phyloP scores from a whole-genome alignment of 2,797 vertebrate species.

The Sebastes hopkinsi region DNA sequence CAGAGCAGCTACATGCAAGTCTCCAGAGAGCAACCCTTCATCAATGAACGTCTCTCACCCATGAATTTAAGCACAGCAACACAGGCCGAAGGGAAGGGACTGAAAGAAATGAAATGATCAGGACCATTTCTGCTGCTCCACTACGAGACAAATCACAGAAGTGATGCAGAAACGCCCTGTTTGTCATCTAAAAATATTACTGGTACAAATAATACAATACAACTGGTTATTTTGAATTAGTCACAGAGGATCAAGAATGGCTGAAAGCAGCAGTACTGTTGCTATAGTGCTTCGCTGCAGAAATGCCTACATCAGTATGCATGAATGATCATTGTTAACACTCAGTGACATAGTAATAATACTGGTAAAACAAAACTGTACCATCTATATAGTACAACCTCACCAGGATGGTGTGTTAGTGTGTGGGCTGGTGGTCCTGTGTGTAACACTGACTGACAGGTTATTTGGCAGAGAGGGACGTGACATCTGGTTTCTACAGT shows the following conservation, averaged over 20 bases:
- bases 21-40: constrained; percentile 56
- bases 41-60: constrained; percentile 53
- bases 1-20: constrained; percentile 56
- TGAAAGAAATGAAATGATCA: constrained; percentile 33
- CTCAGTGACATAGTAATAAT: constrained; percentile 19
- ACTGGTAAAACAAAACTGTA: constrained; percentile 12
- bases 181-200: constrained; percentile 31
- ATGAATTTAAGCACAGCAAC: constrained; percentile 39
- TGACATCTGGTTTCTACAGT: constrained; percentile 89
- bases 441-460: constrained; percentile 82
- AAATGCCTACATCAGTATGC: constrained; percentile 25
- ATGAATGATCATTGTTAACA: constrained; percentile 31
- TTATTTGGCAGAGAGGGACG: constrained; percentile 84
- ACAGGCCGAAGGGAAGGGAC: background rate
- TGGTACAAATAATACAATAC: background rate
- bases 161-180: constrained; percentile 16
- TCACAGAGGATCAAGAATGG: constrained; percentile 24
- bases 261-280: constrained; percentile 25
- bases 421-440: constrained; percentile 42
- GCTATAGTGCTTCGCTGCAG: constrained; percentile 25
- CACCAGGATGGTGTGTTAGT: constrained; percentile 3
- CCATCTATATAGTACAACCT: background rate
- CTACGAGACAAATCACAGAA: constrained; percentile 28
- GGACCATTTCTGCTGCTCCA: constrained; percentile 23
- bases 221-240: constrained; percentile 16